Percentiles rank a stretch among this genome's conserved stretches.
phyloP scores from a whole-genome alignment of 2,113 vertebrate genomes.

The Muntiacus muntjak region DNA sequence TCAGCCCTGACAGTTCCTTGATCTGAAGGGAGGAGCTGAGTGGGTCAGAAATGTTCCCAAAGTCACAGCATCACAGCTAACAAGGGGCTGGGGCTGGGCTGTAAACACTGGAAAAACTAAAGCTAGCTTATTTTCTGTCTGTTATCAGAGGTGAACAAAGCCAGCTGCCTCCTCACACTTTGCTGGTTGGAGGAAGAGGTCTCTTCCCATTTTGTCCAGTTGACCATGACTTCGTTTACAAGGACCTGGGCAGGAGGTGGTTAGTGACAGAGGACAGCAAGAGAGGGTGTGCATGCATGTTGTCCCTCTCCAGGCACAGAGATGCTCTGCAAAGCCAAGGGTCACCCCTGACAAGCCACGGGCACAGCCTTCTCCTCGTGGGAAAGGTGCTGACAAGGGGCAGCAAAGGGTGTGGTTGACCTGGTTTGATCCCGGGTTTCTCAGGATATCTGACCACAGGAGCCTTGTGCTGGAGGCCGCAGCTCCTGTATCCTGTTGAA shows the following conservation, averaged over 20 bases:
- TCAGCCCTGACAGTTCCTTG: not conserved
- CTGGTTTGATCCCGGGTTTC: not conserved
- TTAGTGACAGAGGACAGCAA: not conserved
- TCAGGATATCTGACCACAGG: not conserved
- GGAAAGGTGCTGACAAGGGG: not conserved
- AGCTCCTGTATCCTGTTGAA: not conserved
- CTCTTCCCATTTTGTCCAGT: not conserved
- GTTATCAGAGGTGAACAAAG: not conserved
- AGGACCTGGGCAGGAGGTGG: not conserved
- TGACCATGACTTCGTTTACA: fast-evolving
- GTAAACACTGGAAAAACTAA: too few relatives aligned
- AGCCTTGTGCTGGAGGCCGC: not conserved
- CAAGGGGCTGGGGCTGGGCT: too few relatives aligned
- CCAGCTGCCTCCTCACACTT: not conserved
- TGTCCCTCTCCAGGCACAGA: not conserved
- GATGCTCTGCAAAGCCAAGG: not conserved
- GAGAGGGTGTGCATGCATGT: fast-evolving
- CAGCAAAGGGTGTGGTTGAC: not conserved
- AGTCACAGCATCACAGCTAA: not conserved
- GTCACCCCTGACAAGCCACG: fast-evolving
- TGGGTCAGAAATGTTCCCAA: not conserved
- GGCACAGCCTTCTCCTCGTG: not conserved
- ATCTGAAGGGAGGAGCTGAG: not conserved
- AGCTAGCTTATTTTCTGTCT: not conserved
- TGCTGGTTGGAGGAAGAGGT: not conserved